These are phyloP conservation scores for Rotaria sp. DNA, from an alignment of 2,888 invertebrate species.

Conservation along the genomic window DNA sequence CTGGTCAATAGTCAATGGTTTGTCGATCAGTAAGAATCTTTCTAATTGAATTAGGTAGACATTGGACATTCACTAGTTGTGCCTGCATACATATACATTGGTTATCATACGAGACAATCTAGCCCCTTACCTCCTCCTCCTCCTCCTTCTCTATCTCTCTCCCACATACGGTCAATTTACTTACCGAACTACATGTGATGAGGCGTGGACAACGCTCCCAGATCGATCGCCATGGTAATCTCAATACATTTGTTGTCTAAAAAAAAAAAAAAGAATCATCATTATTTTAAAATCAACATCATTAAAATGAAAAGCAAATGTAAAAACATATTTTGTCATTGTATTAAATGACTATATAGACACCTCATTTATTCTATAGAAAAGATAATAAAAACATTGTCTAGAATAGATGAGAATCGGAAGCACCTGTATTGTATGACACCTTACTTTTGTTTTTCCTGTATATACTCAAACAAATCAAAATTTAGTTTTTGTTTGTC, in stretches of 20 bases:
- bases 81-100: background rate
- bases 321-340: background rate
- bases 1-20: background rate
- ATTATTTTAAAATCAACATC: background rate
- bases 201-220: background rate
- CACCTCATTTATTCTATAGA: background rate
- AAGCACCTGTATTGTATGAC: background rate
- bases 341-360: background rate
- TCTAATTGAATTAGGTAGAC: conserved; percentile 3
- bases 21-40: background rate
- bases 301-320: background rate
- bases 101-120: background rate
- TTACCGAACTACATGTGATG: conserved; percentile 5
- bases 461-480: background rate
- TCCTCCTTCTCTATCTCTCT: no score
- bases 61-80: background rate
- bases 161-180: background rate
- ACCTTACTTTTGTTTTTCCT: background rate
- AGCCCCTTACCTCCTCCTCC: background rate
- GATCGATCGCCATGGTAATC: background rate
- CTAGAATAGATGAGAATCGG: background rate
- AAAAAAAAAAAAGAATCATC: background rate
- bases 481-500: background rate
- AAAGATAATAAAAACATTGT: background rate
- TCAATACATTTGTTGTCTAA: background rate